Evolutionary conservation across 2,888 invertebrate genomes (phyloP).

Genomic region (Urechis unicinctus): DNA sequence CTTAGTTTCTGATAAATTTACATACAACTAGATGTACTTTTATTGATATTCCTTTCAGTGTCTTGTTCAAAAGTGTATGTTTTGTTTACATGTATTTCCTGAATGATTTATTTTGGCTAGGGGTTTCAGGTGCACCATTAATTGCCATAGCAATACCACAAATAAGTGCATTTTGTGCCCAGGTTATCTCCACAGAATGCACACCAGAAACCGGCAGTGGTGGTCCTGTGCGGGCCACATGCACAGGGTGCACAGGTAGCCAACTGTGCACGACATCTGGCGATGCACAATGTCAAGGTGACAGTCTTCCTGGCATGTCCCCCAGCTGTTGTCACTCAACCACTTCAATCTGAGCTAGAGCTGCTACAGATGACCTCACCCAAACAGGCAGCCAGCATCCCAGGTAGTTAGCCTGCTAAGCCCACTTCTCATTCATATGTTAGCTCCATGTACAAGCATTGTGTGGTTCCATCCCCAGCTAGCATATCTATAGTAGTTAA

Average conservation of each 20-base stretch:
- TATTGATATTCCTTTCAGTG: too few species aligned
- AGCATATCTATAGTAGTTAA: too few species aligned
- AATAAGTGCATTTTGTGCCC: too few species aligned
- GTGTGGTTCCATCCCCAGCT: too few species aligned
- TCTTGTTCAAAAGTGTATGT: too few species aligned
- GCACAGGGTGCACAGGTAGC: constrained; percentile 63
- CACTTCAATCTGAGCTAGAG: constrained; percentile 60
- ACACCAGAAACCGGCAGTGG: constrained; percentile 80
- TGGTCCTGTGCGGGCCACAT: constrained; percentile 67
- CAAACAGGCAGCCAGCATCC: constrained; percentile 21
- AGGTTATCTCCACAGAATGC: constrained; percentile 62
- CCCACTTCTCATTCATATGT: background rate
- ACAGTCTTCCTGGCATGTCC: constrained; percentile 53
- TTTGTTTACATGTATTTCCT: too few species aligned
- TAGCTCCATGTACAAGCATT: too few species aligned
- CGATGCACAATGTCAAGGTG: constrained; percentile 73
- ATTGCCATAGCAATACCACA: too few species aligned
- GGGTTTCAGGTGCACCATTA: too few species aligned
- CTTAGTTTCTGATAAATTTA: too few species aligned
- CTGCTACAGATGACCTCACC: constrained; percentile 59
- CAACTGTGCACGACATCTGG: constrained; percentile 67
- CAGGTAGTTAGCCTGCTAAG: background rate
- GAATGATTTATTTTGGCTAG: background rate
- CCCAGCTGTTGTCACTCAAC: constrained; percentile 33
- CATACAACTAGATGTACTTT: too few species aligned